These are phyloP conservation scores for Sebastes baramenuke DNA, from an alignment of 2,797 vertebrate genomes.

Conservation along the genomic window DNA sequence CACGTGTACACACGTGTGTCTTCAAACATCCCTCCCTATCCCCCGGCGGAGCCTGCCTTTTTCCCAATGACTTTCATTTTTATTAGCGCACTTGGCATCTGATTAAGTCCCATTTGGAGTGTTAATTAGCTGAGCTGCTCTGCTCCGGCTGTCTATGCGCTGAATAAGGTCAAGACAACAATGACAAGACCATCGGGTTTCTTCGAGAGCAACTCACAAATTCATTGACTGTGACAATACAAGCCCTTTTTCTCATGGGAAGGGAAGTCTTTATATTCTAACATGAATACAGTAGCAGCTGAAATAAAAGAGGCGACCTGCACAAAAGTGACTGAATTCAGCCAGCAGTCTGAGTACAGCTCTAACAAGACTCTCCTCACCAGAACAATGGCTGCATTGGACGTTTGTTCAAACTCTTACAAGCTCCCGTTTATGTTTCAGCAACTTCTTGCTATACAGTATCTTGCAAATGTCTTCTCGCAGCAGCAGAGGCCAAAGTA, in stretches of 20 bases:
- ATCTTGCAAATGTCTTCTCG: not conserved
- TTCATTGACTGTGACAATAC: conserved; percentile 15
- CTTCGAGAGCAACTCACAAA: conserved; percentile 29
- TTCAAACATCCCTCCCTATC: conserved; percentile 37
- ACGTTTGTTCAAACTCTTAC: not conserved
- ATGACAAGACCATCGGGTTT: conserved; percentile 62
- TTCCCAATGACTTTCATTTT: conserved; percentile 76
- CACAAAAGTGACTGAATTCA: conserved; percentile 24
- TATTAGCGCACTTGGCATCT: conserved; percentile 78
- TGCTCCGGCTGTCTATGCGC: conserved; percentile 47
- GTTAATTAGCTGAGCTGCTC: conserved; percentile 73
- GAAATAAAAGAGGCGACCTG: conserved; percentile 3
- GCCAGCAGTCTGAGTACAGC: not conserved
- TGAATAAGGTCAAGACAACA: conserved; percentile 72
- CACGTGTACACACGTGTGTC: not conserved
- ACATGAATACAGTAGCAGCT: conserved; percentile 7
- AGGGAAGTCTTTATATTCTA: conserved; percentile 10
- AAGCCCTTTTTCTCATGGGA: not conserved
- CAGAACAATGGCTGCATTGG: not conserved
- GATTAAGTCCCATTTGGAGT: conserved; percentile 73
- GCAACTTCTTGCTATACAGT: not conserved
- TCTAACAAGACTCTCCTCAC: not conserved
- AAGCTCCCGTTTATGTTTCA: not conserved
- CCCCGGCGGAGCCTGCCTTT: conserved; percentile 38
- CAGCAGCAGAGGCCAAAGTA: not conserved